These are phyloP conservation scores for Leptodactylus fuscus DNA, from an alignment of 2,113 vertebrate species.

Conservation along the genomic window DNA sequence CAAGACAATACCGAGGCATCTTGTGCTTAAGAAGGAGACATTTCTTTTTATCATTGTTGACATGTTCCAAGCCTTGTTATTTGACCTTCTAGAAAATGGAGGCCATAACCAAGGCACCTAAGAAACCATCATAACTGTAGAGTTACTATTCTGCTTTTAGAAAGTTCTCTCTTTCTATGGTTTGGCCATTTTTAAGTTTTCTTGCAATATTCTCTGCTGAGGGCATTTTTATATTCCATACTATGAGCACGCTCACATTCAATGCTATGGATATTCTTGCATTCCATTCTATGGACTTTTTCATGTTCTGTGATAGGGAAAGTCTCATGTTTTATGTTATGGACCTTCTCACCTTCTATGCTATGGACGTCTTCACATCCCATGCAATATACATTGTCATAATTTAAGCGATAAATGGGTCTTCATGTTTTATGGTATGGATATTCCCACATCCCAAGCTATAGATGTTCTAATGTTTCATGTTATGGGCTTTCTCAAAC, in stretches of 20 bases:
- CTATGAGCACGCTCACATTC: background rate
- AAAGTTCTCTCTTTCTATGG: background rate
- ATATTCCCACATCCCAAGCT: background rate
- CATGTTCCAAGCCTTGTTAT: background rate
- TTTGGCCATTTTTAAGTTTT: background rate
- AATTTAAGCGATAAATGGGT: background rate
- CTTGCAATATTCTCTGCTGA: background rate
- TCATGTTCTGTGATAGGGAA: background rate
- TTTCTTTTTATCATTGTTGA: background rate
- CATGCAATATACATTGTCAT: background rate
- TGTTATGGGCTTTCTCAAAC: background rate
- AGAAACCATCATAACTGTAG: background rate
- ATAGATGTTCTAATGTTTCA: background rate
- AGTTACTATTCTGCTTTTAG: background rate
- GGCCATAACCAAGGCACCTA: background rate
- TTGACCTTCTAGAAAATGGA: background rate
- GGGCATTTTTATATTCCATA: background rate
- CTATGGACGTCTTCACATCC: background rate
- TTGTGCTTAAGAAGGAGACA: constrained; percentile 42
- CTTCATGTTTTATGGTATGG: background rate
- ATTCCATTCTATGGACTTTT: background rate
- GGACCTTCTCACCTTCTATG: background rate
- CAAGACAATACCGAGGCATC: constrained; percentile 66
- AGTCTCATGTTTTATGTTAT: background rate
- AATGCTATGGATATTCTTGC: background rate